Base-by-base conservation (phyloP, 2,113 vertebrate species). In the Gavia stellata region DNA sequence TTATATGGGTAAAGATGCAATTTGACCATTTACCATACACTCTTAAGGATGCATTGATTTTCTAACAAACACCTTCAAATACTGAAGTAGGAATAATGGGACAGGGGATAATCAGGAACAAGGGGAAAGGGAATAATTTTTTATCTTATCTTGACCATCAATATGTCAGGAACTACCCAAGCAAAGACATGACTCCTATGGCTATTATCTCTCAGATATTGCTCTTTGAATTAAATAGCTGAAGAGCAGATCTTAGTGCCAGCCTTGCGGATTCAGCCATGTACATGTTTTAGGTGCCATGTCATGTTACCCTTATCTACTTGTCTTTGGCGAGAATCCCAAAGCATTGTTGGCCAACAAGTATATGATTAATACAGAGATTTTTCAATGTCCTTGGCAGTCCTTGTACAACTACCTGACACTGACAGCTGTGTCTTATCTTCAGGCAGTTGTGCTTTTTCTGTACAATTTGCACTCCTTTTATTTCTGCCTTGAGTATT, bases 341-440 rank as follows among this genome's bases (percentile, higher is more conserved):
- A 81, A 89, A 86, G 89, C 66, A 62, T 82, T 95, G 56, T 85
- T 91, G 94, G 74, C 92, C 90, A 96, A 66, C 95, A 95, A 92
- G 70, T 97, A 26, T 80, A 65, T 92, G 63, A 85, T 95, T 74
- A 96, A 84, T 94, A 74, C 34, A 88, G 90, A 93, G 79, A 66
- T 85, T 95, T 95, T 88, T 97, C 44, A 73, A 55, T 94, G 58
- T 96, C 71, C 45, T 97, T 98, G 93, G 87, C 92, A 91, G 81
- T 81, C 70, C 78, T 84, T 88, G 56, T 67, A 31, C 87, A 90
- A 24, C 96, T 94, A 92, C 90, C 88, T 97, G 91, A 97, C 62
- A 59, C 59, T 92, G 89, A 94, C 93, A 97, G 96, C 96, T 98
- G 95, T 94, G 75, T 90, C 85, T 97, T 94, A 97, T 98, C 96